Evolutionary conservation across 1,140 invertebrate genomes (phyloP), one percentile per base, ranked within the genome.

Genomic region (Atta cephalotes): DNA sequence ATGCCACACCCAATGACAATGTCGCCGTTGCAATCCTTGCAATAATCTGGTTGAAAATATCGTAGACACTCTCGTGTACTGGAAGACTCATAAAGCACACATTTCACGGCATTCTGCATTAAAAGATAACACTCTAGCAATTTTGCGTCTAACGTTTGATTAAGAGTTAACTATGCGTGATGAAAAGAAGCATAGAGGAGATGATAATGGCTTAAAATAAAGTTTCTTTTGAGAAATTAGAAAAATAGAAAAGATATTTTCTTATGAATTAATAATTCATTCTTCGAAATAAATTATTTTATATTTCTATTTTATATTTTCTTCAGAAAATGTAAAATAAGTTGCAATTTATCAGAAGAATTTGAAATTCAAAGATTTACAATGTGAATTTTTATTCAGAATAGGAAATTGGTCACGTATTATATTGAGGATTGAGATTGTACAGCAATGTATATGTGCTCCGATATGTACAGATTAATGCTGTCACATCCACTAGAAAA

Each of bases 41-140:
- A 62, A 84, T 84, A 84, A 74, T 84, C 68, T 39, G 31, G 70
- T 84, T 84, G 31, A 58, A 72, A 62, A 74, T 84, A 49, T 14
- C 39, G 25, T 74, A 35, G 66, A 60, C 53, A 35, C 35, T 31
- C 31, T 25, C 77, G 49, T 25, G 58, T 16, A 35, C n/a, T 9
- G 28, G 45, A 62, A 35, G 70, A 45, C 10, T 84, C 53, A 60
- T 82, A 82, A 82, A 82, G 56, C 35, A 49, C 18, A 18, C 12
- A 7, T 82, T 82, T 74, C 62, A 63, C 14, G 39, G n/a, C 12
- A 9, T 16, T 58, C 16, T 60, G 21, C 79, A 51, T 16, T 70
- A 28, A 71, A 71, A 71, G 58, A 82, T 45, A 60, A 49, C 2
- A 74, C 35, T 45, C 14, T 58, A 16, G 2, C 12, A 45, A 51